Base-by-base conservation (phyloP, 2,113 vertebrate species). In the Brachyistius frenatus region DNA sequence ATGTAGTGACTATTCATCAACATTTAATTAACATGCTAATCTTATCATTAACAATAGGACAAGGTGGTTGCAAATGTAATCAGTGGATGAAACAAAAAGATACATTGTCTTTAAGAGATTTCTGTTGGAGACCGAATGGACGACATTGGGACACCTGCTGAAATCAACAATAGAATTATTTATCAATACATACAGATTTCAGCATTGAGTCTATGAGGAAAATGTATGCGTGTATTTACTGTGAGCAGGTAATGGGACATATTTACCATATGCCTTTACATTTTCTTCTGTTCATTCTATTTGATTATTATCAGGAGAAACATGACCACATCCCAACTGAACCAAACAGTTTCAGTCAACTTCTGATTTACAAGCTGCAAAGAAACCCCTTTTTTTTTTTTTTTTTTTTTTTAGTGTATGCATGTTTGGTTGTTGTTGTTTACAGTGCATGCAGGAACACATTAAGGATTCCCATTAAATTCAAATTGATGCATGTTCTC, bases 1-100 rank as follows among this genome's bases (percentile, higher is more conserved):
- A 56, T 60, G 55, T 65, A 33, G 83, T 70, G 75, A 36, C 75
- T 67, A 70, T 77, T 86, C 33, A 41, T 73, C 58, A 66, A 66
- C 72, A 64, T 76, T 84, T 72, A 83, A 87, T 89, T 86, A 87
- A 71, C 54, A 54, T 65, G 64, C 35, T 76, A 65, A 87, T 88
- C 37, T 71, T 60, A 81, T 16, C 30, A 35, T 67, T 62, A 66
- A 69, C 64, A 60, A 49, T 23, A 23, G 47, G 36, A 78, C 69
- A 66, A 37, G 5, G n/a, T 8, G n/a, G 68, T 54, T 63, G 56
- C 9, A 65, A 83, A 85, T 76, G 50, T 52, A 72, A 82, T 81
- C 57, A 63, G 37, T 35, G 5, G 33, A 72, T 86, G 37, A 67
- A 74, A 85, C 14, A 11, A 33, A 56, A n/a, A 78, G 52, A 79